Conservation (phyloP, 1,140 invertebrate species). For the Coptotermes formosanus region DNA sequence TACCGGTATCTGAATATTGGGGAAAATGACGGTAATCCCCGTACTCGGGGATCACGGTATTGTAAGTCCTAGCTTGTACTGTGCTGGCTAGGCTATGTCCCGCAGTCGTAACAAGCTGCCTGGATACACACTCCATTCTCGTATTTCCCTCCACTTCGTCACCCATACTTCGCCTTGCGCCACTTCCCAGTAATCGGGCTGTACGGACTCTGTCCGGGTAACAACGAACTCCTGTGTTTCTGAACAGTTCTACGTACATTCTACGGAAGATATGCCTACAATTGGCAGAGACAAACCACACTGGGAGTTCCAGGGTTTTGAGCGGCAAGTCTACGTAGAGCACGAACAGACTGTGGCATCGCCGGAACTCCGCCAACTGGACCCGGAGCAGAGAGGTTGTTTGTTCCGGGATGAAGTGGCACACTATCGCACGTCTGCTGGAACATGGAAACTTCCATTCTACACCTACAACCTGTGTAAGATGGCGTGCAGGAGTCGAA, state of each 20-base stretch:
- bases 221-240: background rate
- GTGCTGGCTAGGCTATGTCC: too few species aligned
- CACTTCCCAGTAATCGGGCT: too few species aligned
- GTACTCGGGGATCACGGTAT: too few species aligned
- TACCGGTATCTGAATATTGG: too few species aligned
- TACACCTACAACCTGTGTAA: slow-evolving; percentile 54
- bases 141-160: too few species aligned
- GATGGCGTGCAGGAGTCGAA: slow-evolving; percentile 48
- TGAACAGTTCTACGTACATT: background rate
- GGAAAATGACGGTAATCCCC: too few species aligned
- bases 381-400: slow-evolving; percentile 48
- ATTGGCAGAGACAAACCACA: background rate
- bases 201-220: too few species aligned
- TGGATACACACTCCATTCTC: too few species aligned
- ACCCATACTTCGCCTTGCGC: too few species aligned
- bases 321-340: background rate
- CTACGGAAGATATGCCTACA: background rate
- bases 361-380: background rate
- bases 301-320: background rate
- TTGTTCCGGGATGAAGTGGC: slow-evolving; percentile 54
- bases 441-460: slow-evolving; percentile 39
- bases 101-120: too few species aligned
- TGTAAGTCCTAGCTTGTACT: too few species aligned
- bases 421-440: slow-evolving; percentile 43
- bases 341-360: background rate